Conservation (phyloP, 2,113 vertebrate species). For the Sorex araneus region DNA sequence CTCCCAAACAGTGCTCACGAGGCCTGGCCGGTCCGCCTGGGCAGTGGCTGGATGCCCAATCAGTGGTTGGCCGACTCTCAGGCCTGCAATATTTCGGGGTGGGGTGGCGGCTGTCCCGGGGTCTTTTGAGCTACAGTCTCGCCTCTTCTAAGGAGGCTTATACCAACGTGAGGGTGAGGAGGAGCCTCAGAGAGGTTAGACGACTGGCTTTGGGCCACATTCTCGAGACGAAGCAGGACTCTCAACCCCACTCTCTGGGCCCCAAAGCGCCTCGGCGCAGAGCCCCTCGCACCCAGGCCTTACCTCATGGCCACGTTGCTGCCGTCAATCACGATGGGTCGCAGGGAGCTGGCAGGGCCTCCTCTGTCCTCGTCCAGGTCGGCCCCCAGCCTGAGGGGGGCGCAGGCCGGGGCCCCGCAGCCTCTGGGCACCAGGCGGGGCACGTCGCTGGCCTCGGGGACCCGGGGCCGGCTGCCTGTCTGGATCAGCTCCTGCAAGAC, state of each 20-base stretch:
- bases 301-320: slow-evolving; percentile 98
- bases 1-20: too few relatives aligned
- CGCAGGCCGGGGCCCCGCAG: neutral
- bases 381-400: neutral
- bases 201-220: neutral
- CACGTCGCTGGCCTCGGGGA: slow-evolving; percentile 15
- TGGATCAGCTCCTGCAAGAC: slow-evolving; percentile 95
- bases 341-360: slow-evolving; percentile 79
- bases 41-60: too few relatives aligned
- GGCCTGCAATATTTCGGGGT: too few relatives aligned
- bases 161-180: neutral
- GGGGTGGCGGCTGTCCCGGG: too few relatives aligned
- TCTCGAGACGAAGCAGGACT: neutral
- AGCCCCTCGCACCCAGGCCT: slow-evolving; percentile 26
- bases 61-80: too few relatives aligned
- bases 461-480: slow-evolving; percentile 88
- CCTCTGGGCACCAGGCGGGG: slow-evolving; percentile 90
- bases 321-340: slow-evolving; percentile 94
- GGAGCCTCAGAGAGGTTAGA: neutral
- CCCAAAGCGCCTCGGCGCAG: neutral
- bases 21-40: too few relatives aligned
- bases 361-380: slow-evolving; percentile 58
- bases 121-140: too few relatives aligned
- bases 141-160: too few relatives aligned
- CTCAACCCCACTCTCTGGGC: neutral